Percentiles rank a stretch among this genome's conserved stretches.
Conservation (phyloP, 2,888 invertebrate genomes). For the Apamea monoglypha region DNA sequence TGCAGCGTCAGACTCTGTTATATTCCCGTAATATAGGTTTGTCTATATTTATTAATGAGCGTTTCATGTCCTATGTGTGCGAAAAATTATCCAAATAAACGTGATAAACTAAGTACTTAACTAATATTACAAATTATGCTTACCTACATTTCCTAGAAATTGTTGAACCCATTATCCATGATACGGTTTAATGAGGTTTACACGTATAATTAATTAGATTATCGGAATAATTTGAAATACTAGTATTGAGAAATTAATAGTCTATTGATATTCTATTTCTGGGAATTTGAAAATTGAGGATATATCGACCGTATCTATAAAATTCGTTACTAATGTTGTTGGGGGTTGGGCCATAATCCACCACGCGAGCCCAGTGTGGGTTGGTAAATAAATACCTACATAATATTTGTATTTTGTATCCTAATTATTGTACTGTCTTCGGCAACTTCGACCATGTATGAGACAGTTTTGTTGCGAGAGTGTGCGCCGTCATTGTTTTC, state of each 20-base stretch:
- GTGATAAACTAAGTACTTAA: neutral
- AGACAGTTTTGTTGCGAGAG: neutral
- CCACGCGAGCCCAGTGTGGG: too few species aligned
- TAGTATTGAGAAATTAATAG: neutral
- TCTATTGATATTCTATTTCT: neutral
- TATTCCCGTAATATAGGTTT: conserved; percentile 2
- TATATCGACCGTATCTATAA: neutral
- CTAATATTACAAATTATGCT: neutral
- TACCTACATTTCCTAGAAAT: conserved; percentile 4
- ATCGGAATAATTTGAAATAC: conserved; percentile 1
- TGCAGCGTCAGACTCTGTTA: conserved; percentile 34
- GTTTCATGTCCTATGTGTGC: neutral
- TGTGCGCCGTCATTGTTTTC: conserved; percentile 22
- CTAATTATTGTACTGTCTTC: neutral
- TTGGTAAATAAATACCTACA: neutral
- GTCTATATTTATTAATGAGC: neutral
- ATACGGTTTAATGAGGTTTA: neutral
- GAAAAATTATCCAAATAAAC: neutral
- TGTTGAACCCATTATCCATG: neutral
- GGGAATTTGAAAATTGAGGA: neutral
- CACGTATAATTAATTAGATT: neutral
- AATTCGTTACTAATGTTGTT: neutral
- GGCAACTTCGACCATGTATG: neutral
- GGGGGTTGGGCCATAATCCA: too few species aligned
- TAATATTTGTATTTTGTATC: neutral